Conservation (phyloP, 2,113 vertebrate genomes). For the Telmatochromis sp. region DNA sequence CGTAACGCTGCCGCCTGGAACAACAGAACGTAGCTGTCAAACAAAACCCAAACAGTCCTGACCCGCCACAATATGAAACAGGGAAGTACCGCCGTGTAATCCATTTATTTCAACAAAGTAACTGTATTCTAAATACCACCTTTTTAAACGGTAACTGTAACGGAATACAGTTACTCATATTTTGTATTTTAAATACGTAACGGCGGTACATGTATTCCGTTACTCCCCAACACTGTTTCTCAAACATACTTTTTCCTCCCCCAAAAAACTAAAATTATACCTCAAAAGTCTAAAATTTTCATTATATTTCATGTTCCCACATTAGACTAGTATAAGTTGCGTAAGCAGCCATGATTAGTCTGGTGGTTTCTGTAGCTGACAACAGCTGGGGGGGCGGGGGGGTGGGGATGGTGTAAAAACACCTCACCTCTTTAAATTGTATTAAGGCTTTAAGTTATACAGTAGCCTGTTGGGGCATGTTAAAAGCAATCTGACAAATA, state of each 20-base stretch:
- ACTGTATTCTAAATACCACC: too few relatives aligned
- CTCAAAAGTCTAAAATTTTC: not conserved
- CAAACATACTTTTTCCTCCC: not conserved
- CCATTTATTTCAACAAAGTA: too few relatives aligned
- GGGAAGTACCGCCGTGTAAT: too few relatives aligned
- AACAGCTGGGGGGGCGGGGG: too few relatives aligned
- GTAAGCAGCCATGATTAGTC: not conserved
- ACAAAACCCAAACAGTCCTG: too few relatives aligned
- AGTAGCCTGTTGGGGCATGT: not conserved
- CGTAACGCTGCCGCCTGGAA: fast-evolving
- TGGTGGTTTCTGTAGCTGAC: not conserved
- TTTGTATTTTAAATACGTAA: too few relatives aligned
- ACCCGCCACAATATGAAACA: too few relatives aligned
- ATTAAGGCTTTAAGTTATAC: not conserved
- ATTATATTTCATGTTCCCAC: not conserved
- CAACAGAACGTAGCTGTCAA: too few relatives aligned
- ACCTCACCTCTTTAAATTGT: not conserved
- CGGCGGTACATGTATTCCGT: too few relatives aligned
- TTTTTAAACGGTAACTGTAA: too few relatives aligned
- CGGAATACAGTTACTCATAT: too few relatives aligned
- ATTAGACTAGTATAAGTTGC: fast-evolving
- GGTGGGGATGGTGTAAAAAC: not conserved
- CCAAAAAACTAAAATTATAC: not conserved
- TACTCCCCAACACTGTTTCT: too few relatives aligned
- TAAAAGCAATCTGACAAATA: not conserved